phyloP scores from a whole-genome alignment of 2,113 vertebrate species.

The Salvelinus namaycush region DNA sequence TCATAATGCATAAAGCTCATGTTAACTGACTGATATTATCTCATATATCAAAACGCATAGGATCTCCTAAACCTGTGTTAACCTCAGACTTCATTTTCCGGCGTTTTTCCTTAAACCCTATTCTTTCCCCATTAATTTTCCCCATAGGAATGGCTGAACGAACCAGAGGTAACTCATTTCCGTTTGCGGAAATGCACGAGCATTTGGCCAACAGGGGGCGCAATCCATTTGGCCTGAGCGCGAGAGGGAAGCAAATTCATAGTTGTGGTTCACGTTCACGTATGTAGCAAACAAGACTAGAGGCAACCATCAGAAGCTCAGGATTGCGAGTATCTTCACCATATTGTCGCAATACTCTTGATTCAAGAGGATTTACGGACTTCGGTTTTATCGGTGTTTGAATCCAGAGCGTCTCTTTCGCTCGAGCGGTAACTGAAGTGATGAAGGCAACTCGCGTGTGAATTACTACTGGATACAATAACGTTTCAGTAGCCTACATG shows the following conservation, averaged over 20 bases:
- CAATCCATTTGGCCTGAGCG: background rate
- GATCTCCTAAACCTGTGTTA: too few relatives aligned
- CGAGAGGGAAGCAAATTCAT: slow-evolving; percentile 10
- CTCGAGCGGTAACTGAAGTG: too few relatives aligned
- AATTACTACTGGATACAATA: slow-evolving; percentile 6
- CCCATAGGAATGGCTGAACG: too few relatives aligned
- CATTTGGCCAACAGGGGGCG: slow-evolving; percentile 36
- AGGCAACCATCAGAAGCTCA: background rate
- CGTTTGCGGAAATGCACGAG: background rate
- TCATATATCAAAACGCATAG: too few relatives aligned
- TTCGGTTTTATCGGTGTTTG: slow-evolving; percentile 11
- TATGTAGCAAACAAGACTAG: slow-evolving; percentile 38
- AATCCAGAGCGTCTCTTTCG: slow-evolving; percentile 7
- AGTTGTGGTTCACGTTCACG: slow-evolving; percentile 30
- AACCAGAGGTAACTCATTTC: background rate
- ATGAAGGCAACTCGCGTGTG: slow-evolving; percentile 4
- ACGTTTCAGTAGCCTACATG: slow-evolving; percentile 64
- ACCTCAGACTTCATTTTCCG: too few relatives aligned
- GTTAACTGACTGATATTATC: too few relatives aligned
- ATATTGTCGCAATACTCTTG: slow-evolving; percentile 13
- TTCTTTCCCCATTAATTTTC: too few relatives aligned
- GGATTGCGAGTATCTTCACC: background rate
- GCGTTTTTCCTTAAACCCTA: too few relatives aligned
- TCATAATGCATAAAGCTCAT: too few relatives aligned
- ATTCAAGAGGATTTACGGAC: slow-evolving; percentile 20